A percentile compares a stretch with the other conserved stretches of the same genome.
Conservation (phyloP, 1,140 invertebrate species). For the Samia ricini region DNA sequence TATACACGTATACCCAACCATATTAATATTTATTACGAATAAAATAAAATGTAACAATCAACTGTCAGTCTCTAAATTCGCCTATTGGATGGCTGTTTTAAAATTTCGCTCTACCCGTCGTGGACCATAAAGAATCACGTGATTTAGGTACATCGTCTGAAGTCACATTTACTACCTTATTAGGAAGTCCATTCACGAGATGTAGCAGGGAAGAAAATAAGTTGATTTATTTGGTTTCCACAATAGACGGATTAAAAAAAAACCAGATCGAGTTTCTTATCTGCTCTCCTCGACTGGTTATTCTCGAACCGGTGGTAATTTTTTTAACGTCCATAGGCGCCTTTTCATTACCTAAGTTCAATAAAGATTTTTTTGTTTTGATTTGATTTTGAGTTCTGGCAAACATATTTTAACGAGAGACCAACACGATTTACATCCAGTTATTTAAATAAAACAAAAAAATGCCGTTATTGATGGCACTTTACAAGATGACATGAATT, state of each 20-base stretch:
- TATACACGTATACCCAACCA: too few species aligned
- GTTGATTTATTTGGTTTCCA: neutral
- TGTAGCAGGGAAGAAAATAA: neutral
- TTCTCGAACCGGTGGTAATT: too few species aligned
- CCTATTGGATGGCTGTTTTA: neutral
- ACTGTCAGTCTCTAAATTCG: neutral
- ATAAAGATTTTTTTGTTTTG: too few species aligned
- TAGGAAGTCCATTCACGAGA: neutral
- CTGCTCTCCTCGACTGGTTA: too few species aligned
- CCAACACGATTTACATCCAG: neutral
- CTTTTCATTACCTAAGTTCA: too few species aligned
- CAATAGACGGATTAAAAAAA: too few species aligned
- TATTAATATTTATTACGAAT: neutral
- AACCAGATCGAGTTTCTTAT: too few species aligned
- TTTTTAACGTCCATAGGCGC: too few species aligned
- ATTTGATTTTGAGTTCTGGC: neutral
- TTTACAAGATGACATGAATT: too few species aligned
- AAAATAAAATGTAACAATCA: neutral
- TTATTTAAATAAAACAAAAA: neutral
- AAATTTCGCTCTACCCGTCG: neutral
- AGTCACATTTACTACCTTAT: neutral
- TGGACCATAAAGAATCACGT: neutral
- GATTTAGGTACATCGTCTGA: neutral
- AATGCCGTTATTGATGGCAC: too few species aligned
- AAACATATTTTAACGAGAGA: conserved; percentile 1